phyloP scores from a whole-genome alignment of 2,888 invertebrate genomes.

The Anorthoa munda region DNA sequence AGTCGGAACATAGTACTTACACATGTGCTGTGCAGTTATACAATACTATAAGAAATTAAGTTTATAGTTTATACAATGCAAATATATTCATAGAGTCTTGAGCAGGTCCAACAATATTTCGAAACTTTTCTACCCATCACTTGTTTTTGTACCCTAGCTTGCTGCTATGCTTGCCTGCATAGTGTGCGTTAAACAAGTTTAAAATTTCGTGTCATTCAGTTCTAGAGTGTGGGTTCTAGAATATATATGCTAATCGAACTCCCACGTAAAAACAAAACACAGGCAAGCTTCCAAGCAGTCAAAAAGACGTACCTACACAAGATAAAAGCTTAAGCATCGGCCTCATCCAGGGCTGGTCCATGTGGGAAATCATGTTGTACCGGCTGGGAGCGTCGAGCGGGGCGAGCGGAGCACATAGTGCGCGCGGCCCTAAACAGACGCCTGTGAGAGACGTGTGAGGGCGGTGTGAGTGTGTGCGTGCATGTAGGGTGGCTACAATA shows the following conservation, averaged over 20 bases:
- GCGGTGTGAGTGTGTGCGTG: slow-evolving; percentile 67
- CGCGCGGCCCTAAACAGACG: slow-evolving; percentile 74
- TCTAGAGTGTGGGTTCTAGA: no score
- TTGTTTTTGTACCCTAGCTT: no score
- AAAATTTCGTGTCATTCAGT: no score
- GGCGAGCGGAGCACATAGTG: slow-evolving; percentile 63
- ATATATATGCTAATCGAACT: not conserved
- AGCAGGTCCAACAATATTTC: no score
- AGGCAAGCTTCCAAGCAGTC: slow-evolving; percentile 25
- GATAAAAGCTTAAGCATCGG: slow-evolving; percentile 72
- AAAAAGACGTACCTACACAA: slow-evolving; percentile 56
- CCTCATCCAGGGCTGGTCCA: slow-evolving; percentile 76
- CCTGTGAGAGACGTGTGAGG: slow-evolving; percentile 42
- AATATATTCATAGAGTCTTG: no score
- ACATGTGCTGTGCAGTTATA: no score
- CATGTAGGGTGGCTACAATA: slow-evolving; percentile 51
- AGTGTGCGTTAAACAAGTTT: no score
- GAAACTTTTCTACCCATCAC: no score
- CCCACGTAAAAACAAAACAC: slow-evolving; percentile 26
- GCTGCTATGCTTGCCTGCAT: no score
- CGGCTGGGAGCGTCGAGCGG: slow-evolving; percentile 61
- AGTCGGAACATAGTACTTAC: no score
- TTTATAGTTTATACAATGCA: no score
- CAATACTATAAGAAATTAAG: no score
- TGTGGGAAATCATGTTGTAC: slow-evolving; percentile 83